Base-by-base conservation (phyloP, 2,113 vertebrate genomes). In the Rafetus swinhoei region DNA sequence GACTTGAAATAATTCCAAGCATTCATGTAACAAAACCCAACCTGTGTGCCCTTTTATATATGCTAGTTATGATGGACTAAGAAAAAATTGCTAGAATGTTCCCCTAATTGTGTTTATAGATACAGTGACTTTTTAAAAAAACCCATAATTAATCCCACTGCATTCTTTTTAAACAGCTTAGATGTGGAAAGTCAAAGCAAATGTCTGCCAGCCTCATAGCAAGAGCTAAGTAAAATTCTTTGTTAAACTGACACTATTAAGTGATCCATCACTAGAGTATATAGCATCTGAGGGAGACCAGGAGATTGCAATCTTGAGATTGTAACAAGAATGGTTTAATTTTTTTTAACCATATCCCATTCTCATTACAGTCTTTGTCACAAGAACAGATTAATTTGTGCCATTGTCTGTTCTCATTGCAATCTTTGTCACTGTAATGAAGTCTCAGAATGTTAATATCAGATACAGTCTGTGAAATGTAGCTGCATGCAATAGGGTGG, bases 371-470 rank as follows among this genome's bases (percentile, higher is more conserved):
- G 79, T 16, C 62, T 91, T 88, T 94, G 50, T 29, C 91, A 87
- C n/a, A 94, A 95, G 85, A 93, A 86, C 15, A 81, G 88, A 93
- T 96, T 94, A 91, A 93, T 90, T 91, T 80, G 84, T 83, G 84
- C 76, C 92, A 89, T 57, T 81, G 81, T 87, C 92, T 92, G 77
- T 79, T 92, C 93, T 94, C 85, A 65, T 39, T 85, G 89, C 81
- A 94, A 86, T 87, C 90, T 94, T 95, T 93, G 57, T 82, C 92
- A 89, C 83, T 14, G 25, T 88, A 88, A 84, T n/a, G 92, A 65
- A 81, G 69, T 87, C 95, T 89, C 11, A 18, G 74, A 59, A 91
- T 35, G 81, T 86, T 93, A 89, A 54, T 84, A 80, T 92, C 82
- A 39, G 35, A 82, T 65, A 79, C 39, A 84, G 15, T 60, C 54